Evolutionary conservation across 64 coral and sea anemone genomes (phyloP).

Genomic region (Montipora capricornis): DNA sequence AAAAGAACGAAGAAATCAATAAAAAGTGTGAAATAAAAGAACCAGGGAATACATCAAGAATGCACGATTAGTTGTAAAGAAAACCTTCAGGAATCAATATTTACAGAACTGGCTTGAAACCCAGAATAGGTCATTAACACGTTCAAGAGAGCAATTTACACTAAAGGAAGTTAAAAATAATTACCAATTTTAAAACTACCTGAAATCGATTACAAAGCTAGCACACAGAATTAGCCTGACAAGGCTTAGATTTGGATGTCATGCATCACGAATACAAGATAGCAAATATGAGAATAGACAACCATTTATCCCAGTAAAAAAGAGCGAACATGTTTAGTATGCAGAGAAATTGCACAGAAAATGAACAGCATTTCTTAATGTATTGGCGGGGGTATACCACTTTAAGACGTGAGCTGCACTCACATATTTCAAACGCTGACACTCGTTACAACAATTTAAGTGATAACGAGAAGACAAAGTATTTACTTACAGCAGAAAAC

Average conservation of each 20-base stretch:
- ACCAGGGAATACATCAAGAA: not conserved
- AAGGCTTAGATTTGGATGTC: too few species aligned
- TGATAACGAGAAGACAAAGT: too few species aligned
- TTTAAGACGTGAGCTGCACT: too few species aligned
- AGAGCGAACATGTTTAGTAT: too few species aligned
- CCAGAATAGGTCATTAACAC: not conserved
- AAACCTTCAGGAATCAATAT: not conserved
- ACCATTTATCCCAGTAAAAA: not conserved
- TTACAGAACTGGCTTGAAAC: not conserved
- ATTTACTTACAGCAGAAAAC: too few species aligned
- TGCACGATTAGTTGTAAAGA: constrained; percentile 3
- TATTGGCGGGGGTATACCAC: too few species aligned
- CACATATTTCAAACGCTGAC: too few species aligned
- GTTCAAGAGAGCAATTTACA: not conserved
- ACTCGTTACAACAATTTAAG: too few species aligned
- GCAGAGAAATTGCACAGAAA: too few species aligned
- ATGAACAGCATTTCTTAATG: too few species aligned
- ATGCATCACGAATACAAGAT: not conserved
- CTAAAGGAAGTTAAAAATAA: not conserved
- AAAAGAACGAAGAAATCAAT: constrained; percentile 5
- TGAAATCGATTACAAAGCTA: not conserved
- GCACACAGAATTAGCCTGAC: not conserved
- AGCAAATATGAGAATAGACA: not conserved
- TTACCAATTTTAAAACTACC: not conserved
- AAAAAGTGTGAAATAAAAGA: constrained; percentile 3